phyloP scores from a whole-genome alignment of 1,140 invertebrate genomes.

The Choristoneura fumiferana region DNA sequence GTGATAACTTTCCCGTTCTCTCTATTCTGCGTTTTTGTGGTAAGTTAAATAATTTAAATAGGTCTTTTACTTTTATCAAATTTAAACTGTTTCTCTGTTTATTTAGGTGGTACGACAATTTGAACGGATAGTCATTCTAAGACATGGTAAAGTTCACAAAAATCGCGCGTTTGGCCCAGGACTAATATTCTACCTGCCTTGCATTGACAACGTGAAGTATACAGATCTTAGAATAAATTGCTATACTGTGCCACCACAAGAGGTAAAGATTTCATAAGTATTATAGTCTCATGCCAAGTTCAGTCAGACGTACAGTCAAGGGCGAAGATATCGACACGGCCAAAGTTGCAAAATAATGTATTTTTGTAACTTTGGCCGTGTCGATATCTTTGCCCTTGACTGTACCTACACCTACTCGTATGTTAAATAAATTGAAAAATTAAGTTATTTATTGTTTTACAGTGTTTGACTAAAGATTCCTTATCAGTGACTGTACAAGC shows the following conservation, averaged over 20 bases:
- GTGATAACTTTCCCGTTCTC: constrained; percentile 49
- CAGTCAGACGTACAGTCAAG: too few species aligned
- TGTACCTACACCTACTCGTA: too few species aligned
- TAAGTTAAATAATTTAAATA: constrained; percentile 25
- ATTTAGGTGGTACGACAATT: constrained; percentile 45
- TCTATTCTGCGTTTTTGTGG: constrained; percentile 40
- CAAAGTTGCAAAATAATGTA: too few species aligned
- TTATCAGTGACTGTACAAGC: constrained; percentile 95
- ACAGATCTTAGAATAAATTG: constrained; percentile 86
- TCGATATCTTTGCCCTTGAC: too few species aligned
- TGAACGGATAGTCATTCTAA: constrained; percentile 45
- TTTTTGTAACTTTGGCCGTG: too few species aligned
- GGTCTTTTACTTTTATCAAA: neutral
- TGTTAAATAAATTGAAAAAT: too few species aligned
- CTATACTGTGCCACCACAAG: constrained; percentile 76
- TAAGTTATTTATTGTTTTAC: constrained; percentile 22
- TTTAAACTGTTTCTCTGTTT: neutral
- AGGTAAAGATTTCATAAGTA: constrained; percentile 60
- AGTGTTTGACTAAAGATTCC: constrained; percentile 91
- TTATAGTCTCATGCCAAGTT: too few species aligned
- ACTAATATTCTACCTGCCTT: constrained; percentile 91
- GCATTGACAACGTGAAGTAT: constrained; percentile 91
- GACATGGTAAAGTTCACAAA: constrained; percentile 50
- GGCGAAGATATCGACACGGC: too few species aligned
- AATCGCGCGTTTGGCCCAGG: constrained; percentile 78